These are phyloP conservation scores for Sceliomorpha sp. DNA, from an alignment of 2,888 invertebrate genomes.

Conservation along the genomic window DNA sequence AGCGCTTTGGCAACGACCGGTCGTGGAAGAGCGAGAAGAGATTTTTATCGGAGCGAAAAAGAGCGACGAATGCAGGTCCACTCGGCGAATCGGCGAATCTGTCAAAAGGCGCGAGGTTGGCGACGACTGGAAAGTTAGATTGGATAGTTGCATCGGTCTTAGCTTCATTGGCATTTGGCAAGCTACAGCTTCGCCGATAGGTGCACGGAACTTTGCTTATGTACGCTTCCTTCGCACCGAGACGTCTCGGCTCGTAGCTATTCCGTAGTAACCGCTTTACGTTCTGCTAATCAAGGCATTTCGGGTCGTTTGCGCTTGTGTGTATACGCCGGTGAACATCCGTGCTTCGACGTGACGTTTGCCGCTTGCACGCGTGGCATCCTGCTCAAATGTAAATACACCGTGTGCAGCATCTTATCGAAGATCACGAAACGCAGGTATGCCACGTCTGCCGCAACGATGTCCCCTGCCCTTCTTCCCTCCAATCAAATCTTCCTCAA, in stretches of 20 bases:
- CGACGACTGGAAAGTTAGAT: constrained; percentile 66
- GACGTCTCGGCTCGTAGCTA: constrained; percentile 60
- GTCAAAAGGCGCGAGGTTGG: too few relatives aligned
- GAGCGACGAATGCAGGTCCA: constrained; percentile 10
- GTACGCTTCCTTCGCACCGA: too few relatives aligned
- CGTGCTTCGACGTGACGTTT: constrained; percentile 29
- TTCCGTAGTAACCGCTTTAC: constrained; percentile 61
- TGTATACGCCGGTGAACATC: constrained; percentile 26
- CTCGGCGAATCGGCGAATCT: too few relatives aligned
- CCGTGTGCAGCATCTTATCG: constrained; percentile 2
- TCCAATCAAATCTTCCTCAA: constrained; percentile 14
- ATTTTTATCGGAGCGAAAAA: constrained; percentile 48
- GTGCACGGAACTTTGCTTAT: constrained; percentile 60
- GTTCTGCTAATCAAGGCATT: constrained; percentile 65
- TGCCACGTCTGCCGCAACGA: constrained; percentile 9
- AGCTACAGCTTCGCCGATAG: constrained; percentile 23
- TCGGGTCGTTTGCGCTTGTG: constrained; percentile 55
- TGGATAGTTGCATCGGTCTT: constrained; percentile 63
- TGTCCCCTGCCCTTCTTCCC: constrained; percentile 6
- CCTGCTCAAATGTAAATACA: constrained; percentile 18
- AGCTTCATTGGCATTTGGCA: too few relatives aligned
- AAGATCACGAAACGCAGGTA: constrained; percentile 4
- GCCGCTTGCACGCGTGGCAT: constrained; percentile 30
- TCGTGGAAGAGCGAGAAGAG: constrained; percentile 41
- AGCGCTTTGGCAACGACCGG: constrained; percentile 31